Percentiles rank a stretch among this genome's conserved stretches.
Evolutionary conservation across 2,888 invertebrate species (phyloP).

Genomic region (Phortica okadai): DNA sequence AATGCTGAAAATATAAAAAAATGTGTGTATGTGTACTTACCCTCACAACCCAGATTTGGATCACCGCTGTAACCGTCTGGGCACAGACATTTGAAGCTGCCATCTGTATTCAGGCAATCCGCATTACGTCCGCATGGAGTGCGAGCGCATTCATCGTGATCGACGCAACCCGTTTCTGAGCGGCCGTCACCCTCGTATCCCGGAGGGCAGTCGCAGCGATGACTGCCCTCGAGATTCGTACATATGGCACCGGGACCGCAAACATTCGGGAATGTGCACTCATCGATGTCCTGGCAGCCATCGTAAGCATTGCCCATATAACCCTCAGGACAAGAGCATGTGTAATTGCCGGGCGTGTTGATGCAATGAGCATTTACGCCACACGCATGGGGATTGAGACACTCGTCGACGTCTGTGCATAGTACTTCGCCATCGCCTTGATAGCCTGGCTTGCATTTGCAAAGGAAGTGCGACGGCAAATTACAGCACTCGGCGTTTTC

Average conservation of each 20-base stretch:
- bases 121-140: slow-evolving; percentile 88
- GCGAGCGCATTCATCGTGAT: slow-evolving; percentile 86
- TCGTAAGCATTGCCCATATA: slow-evolving; percentile 89
- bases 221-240: slow-evolving; percentile 86
- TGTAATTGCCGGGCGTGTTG: slow-evolving; percentile 91
- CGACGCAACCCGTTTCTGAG: slow-evolving; percentile 82
- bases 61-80: slow-evolving; percentile 90
- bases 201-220: slow-evolving; percentile 89
- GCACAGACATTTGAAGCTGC: slow-evolving; percentile 88
- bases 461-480: slow-evolving; percentile 94
- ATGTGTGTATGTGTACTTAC: slow-evolving; percentile 77
- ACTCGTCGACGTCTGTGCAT: slow-evolving; percentile 94
- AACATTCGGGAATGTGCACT: slow-evolving; percentile 84
- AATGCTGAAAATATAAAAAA: slow-evolving; percentile 37
- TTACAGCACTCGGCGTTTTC: slow-evolving; percentile 96
- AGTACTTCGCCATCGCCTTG: slow-evolving; percentile 93
- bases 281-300: slow-evolving; percentile 89
- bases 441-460: slow-evolving; percentile 94
- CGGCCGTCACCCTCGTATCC: slow-evolving; percentile 89
- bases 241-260: slow-evolving; percentile 90
- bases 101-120: slow-evolving; percentile 86
- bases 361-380: slow-evolving; percentile 88
- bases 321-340: slow-evolving; percentile 89
- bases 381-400: slow-evolving; percentile 87
- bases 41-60: slow-evolving; percentile 85